A percentile compares a stretch with the other conserved stretches of the same genome.
These are phyloP conservation scores for Scaptomyza pallida DNA, from an alignment of 1,140 invertebrate species.

Conservation along the genomic window DNA sequence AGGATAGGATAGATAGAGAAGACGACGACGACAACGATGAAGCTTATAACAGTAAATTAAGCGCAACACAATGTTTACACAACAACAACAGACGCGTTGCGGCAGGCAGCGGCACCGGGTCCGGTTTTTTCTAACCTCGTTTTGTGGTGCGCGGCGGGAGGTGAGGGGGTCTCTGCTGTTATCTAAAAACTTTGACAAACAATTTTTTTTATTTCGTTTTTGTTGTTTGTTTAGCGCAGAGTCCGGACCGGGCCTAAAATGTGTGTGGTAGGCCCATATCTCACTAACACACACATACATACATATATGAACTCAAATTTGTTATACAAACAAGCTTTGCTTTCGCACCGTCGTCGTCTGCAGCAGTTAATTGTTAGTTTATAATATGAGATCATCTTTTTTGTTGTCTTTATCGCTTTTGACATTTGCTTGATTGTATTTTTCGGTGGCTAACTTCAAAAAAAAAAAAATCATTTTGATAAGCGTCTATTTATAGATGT, in stretches of 20 bases:
- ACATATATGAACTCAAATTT: conserved; percentile 51
- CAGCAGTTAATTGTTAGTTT: conserved; percentile 77
- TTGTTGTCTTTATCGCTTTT: conserved; percentile 24
- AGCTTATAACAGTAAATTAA: conserved; percentile 71
- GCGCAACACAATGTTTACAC: conserved; percentile 70
- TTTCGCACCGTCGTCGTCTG: conserved; percentile 43
- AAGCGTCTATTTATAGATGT: conserved; percentile 36
- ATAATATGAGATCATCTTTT: conserved; percentile 55
- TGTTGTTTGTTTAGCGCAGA: conserved; percentile 63
- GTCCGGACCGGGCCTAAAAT: conserved; percentile 33
- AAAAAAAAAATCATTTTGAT: too few relatives aligned
- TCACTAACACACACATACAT: conserved; percentile 24
- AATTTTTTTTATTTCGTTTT: conserved; percentile 67
- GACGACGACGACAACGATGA: too few relatives aligned
- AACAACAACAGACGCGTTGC: too few relatives aligned
- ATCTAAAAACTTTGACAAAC: conserved; percentile 81
- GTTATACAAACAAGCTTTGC: conserved; percentile 63
- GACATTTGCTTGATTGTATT: conserved; percentile 36
- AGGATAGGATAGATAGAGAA: too few relatives aligned
- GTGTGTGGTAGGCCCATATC: conserved; percentile 27
- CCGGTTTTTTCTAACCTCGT: conserved; percentile 34
- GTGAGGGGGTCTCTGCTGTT: conserved; percentile 27
- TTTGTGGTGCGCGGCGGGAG: neutral
- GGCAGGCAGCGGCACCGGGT: conserved; percentile 36
- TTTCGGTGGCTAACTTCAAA: conserved; percentile 31